phyloP scores from a whole-genome alignment of 2,113 vertebrate genomes.

The Garra rufa region DNA sequence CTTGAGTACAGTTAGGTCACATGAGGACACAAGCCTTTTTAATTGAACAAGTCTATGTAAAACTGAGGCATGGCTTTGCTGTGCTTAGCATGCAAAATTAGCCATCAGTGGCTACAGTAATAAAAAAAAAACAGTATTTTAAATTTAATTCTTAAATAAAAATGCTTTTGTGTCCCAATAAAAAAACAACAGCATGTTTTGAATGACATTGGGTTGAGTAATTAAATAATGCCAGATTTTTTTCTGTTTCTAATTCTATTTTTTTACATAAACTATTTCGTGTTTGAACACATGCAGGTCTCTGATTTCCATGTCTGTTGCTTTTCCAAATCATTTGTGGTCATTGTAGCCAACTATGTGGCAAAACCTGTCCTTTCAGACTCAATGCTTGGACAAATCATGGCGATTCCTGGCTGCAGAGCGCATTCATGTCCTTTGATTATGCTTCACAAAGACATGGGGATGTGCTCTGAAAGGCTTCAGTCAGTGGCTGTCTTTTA shows the following conservation, averaged over 20 bases:
- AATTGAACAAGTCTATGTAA: slow-evolving; percentile 15
- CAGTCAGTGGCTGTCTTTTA: slow-evolving; percentile 3
- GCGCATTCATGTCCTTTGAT: slow-evolving; percentile 26
- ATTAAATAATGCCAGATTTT: background rate
- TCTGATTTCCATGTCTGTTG: background rate
- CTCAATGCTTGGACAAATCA: background rate
- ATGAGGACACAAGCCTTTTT: slow-evolving; percentile 1
- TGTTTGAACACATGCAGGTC: background rate
- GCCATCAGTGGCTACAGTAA: background rate
- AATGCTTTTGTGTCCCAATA: too few relatives aligned
- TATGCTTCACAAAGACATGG: background rate
- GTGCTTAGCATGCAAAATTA: background rate
- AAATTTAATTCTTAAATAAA: too few relatives aligned
- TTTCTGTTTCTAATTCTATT: background rate
- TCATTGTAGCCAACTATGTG: background rate
- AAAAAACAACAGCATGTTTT: background rate
- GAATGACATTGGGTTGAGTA: background rate
- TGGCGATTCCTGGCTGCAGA: background rate
- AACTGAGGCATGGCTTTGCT: background rate
- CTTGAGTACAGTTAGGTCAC: slow-evolving; percentile 19
- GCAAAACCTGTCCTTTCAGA: slow-evolving; percentile 30
- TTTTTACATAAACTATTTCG: background rate
- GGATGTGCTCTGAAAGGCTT: slow-evolving; percentile 22
- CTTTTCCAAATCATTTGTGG: background rate
- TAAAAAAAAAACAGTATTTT: too few relatives aligned